Evolutionary conservation across 2,113 vertebrate genomes (phyloP).

Genomic region (Urocolius indicus): DNA sequence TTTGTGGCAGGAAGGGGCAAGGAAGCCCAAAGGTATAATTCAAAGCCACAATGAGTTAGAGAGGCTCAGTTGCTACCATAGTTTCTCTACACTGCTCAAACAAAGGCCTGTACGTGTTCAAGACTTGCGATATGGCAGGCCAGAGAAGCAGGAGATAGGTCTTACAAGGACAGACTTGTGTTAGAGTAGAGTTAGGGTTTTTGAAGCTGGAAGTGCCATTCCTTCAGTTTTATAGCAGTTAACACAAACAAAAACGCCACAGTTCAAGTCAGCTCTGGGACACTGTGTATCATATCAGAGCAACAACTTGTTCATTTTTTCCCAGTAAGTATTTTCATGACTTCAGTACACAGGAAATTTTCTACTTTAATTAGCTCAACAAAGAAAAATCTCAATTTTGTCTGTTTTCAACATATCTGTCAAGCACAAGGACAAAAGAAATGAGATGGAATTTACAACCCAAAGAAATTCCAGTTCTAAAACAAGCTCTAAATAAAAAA

Average conservation of each 20-base stretch:
- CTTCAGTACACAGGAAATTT: background rate
- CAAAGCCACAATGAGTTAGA: background rate
- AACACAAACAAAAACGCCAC: background rate
- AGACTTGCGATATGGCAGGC: background rate
- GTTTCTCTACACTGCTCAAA: background rate
- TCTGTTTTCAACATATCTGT: background rate
- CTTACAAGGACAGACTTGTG: background rate
- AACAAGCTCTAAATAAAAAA: background rate
- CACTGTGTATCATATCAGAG: background rate
- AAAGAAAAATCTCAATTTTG: background rate
- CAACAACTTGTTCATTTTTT: background rate
- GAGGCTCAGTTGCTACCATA: accelerated
- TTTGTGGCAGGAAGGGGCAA: background rate
- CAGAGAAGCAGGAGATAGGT: background rate
- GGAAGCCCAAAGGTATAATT: background rate
- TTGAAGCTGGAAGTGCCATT: background rate
- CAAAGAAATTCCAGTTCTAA: background rate
- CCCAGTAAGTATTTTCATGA: background rate
- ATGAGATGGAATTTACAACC: background rate
- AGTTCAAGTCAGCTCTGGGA: background rate
- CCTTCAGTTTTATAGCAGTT: background rate
- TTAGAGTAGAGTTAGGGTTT: background rate
- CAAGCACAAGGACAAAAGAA: background rate
- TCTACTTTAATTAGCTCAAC: background rate
- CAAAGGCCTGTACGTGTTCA: background rate